A percentile compares a stretch with the other conserved stretches of the same genome.
These are phyloP conservation scores for Epistrophella euchroma DNA, from an alignment of 2,888 invertebrate species.

Conservation along the genomic window DNA sequence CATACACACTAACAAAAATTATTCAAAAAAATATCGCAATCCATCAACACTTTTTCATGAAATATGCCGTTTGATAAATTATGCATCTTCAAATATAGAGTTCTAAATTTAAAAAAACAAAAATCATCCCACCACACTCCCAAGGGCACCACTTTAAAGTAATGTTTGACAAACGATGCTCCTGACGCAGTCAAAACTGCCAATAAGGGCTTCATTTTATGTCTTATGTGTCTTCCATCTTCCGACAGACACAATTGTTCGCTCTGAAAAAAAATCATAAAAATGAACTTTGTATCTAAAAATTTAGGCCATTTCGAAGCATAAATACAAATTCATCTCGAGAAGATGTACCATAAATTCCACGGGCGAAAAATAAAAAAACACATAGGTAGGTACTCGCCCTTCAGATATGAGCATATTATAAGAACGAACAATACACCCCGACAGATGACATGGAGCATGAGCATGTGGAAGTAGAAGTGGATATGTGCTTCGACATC, in stretches of 20 bases:
- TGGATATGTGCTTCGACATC: conserved; percentile 1
- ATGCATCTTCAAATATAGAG: conserved; percentile 62
- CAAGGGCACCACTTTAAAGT: conserved; percentile 58
- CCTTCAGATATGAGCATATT: conserved; percentile 32
- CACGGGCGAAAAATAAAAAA: conserved; percentile 24
- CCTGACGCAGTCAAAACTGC: conserved; percentile 40
- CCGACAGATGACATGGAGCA: background rate
- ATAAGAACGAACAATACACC: conserved; percentile 34
- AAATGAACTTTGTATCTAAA: conserved; percentile 42
- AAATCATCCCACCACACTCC: conserved; percentile 25
- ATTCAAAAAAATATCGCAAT: conserved; percentile 57
- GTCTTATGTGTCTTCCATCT: conserved; percentile 10
- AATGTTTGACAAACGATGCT: conserved; percentile 59
- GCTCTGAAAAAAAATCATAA: conserved; percentile 27
- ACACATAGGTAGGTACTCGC: conserved; percentile 29
- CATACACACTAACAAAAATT: conserved; percentile 2
- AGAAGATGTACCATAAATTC: conserved; percentile 40
- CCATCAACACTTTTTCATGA: conserved; percentile 65
- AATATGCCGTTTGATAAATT: conserved; percentile 63
- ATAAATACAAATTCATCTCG: conserved; percentile 48
- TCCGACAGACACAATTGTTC: conserved; percentile 30
- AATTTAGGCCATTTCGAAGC: conserved; percentile 58
- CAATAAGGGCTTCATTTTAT: conserved; percentile 34
- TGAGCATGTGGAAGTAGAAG: conserved; percentile 3
- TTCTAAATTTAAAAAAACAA: conserved; percentile 54